Evolutionary conservation across 2,797 vertebrate genomes (phyloP).

Genomic region (Siniperca obscura): DNA sequence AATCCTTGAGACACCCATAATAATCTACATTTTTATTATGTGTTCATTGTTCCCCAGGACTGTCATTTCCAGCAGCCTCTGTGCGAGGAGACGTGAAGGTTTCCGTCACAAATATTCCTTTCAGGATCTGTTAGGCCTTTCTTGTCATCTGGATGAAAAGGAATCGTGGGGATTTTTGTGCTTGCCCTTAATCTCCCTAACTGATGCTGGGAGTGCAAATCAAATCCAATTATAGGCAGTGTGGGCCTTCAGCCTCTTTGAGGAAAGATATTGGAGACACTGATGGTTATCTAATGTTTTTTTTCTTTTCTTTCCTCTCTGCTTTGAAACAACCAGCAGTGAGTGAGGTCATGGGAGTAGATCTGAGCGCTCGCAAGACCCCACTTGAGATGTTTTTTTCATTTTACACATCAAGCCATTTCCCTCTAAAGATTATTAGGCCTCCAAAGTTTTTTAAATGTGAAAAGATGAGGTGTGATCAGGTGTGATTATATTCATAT

Average conservation of each 20-base stretch:
- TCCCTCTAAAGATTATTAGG: conserved; percentile 4
- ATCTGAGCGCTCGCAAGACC: conserved; percentile 43
- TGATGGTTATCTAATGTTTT: conserved; percentile 78
- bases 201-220: conserved; percentile 83
- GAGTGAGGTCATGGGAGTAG: conserved; percentile 64
- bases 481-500: conserved; percentile 23
- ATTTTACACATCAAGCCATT: conserved; percentile 25
- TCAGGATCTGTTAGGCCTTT: conserved; percentile 77
- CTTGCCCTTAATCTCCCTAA: conserved; percentile 83
- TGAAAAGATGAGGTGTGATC: conserved; percentile 3
- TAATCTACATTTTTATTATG: conserved; percentile 61
- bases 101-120: conserved; percentile 75
- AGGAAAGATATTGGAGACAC: conserved; percentile 76
- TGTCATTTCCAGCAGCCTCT: conserved; percentile 57
- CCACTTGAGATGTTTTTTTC: conserved; percentile 31
- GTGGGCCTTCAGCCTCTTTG: conserved; percentile 80
- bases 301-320: conserved; percentile 14
- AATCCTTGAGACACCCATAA: conserved; percentile 50
- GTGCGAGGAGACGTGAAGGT: conserved; percentile 58
- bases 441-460: conserved; percentile 10
- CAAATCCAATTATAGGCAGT: conserved; percentile 83
- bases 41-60: conserved; percentile 62
- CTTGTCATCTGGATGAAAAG: conserved; percentile 82
- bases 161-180: conserved; percentile 79
- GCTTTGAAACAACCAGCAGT: conserved; percentile 53